Evolutionary conservation across 2,888 invertebrate species (phyloP).

Genomic region (Limulus polyphemus): DNA sequence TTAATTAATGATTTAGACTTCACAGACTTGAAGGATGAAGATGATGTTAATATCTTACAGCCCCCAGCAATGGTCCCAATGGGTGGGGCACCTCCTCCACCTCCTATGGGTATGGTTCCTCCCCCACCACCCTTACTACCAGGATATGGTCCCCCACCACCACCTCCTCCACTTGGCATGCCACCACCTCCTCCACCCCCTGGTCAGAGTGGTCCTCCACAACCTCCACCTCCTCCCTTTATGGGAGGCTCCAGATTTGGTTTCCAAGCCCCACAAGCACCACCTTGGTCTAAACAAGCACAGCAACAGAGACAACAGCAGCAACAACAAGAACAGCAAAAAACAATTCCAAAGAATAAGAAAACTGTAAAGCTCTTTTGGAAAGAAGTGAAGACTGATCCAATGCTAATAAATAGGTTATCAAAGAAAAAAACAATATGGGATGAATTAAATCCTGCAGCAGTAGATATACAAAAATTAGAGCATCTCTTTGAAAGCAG

Average conservation of each 20-base stretch:
- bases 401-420: conserved; percentile 26
- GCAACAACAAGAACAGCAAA: conserved; percentile 5
- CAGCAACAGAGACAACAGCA: conserved; percentile 1
- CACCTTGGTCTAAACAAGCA: conserved; percentile 21
- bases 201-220: conserved; percentile 26
- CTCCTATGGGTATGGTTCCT: conserved; percentile 44
- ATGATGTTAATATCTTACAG: conserved; percentile 54
- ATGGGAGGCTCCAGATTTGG: not conserved
- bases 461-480: conserved; percentile 79
- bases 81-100: not conserved
- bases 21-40: conserved; percentile 76
- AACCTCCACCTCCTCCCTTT: conserved; percentile 25
- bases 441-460: conserved; percentile 74
- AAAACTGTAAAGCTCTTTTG: conserved; percentile 97
- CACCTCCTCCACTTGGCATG: conserved; percentile 18
- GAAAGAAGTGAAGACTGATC: conserved; percentile 56
- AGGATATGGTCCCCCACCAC: conserved; percentile 15
- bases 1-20: conserved; percentile 89
- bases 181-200: conserved; percentile 8
- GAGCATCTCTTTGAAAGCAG: conserved; percentile 95
- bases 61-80: not conserved
- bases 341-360: conserved; percentile 49
- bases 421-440: conserved; percentile 50
- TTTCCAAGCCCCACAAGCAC: conserved; percentile 24
- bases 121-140: conserved; percentile 38